Evolutionary conservation across 2,113 vertebrate species (phyloP).

Genomic region (Cheirogaleus medius): DNA sequence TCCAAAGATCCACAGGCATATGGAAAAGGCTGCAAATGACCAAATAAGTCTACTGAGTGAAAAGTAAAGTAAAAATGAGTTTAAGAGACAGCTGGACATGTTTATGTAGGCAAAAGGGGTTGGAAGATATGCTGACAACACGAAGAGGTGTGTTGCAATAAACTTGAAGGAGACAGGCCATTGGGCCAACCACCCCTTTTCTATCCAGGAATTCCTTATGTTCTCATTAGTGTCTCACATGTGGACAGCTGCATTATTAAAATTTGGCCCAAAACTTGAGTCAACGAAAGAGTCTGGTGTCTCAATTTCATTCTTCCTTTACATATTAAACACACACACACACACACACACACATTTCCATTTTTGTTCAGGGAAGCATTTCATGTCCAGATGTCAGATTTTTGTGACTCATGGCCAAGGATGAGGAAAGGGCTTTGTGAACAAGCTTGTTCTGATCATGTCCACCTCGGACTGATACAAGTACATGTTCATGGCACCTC

Average conservation of each 20-base stretch:
- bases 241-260: conserved; percentile 80
- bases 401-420: conserved; percentile 54
- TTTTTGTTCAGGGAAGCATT: conserved; percentile 71
- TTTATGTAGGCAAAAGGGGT: conserved; percentile 83
- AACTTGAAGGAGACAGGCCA: conserved; percentile 81
- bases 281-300: conserved; percentile 77
- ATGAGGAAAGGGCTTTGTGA: conserved; percentile 2
- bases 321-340: conserved; percentile 47
- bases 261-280: conserved; percentile 77
- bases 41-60: conserved; percentile 76
- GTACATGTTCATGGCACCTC: conserved; percentile 70
- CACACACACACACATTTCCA: background rate
- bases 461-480: conserved; percentile 45
- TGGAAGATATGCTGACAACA: conserved; percentile 76
- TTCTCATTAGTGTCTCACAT: conserved; percentile 84
- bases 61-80: conserved; percentile 76
- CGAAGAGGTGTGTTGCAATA: conserved; percentile 83
- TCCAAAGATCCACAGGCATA: conserved; percentile 45
- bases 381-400: conserved; percentile 61
- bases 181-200: conserved; percentile 79
- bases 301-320: conserved; percentile 75
- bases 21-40: conserved; percentile 58
- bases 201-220: conserved; percentile 82
- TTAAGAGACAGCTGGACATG: conserved; percentile 82
- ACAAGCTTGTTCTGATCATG: conserved; percentile 55